A percentile compares a stretch with the other conserved stretches of the same genome.
phyloP scores from a whole-genome alignment of 2,113 vertebrate species.

The Scomber colias region DNA sequence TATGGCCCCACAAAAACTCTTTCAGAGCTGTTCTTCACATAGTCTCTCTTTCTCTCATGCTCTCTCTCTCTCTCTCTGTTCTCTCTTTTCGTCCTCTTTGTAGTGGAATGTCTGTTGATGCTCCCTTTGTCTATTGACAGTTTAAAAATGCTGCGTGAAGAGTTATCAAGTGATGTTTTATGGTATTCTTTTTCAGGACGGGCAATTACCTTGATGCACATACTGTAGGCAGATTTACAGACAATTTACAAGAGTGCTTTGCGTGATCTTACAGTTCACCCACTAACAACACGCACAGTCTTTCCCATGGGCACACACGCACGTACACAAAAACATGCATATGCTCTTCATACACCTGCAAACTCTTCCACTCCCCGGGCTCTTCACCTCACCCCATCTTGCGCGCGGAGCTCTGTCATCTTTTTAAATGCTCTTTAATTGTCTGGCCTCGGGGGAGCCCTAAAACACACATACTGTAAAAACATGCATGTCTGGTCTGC shows the following conservation, averaged over 20 bases:
- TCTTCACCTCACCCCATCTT: conserved; percentile 49
- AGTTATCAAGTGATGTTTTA: conserved; percentile 27
- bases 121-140: conserved; percentile 53
- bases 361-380: conserved; percentile 46
- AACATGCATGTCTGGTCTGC: conserved; percentile 67
- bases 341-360: conserved; percentile 67
- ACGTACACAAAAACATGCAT: conserved; percentile 32
- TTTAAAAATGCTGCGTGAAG: conserved; percentile 45
- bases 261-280: conserved; percentile 20
- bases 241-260: conserved; percentile 34
- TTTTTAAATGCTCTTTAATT: conserved; percentile 80
- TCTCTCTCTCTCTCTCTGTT: conserved; percentile 40
- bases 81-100: conserved; percentile 60
- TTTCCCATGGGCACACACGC: conserved; percentile 21
- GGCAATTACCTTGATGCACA: conserved; percentile 3
- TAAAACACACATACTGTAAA: conserved; percentile 63
- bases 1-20: conserved; percentile 79
- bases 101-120: conserved; percentile 54
- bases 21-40: conserved; percentile 79
- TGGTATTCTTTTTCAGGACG: neutral
- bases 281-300: neutral
- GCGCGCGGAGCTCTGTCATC: conserved; percentile 67
- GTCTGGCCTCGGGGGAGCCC: conserved; percentile 64
- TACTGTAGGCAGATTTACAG: conserved; percentile 7
- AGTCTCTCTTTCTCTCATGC: conserved; percentile 55